Evolutionary conservation across 2,888 invertebrate genomes (phyloP), one percentile per base, ranked within the genome.

Genomic region (Pogonocherus hispidulus): DNA sequence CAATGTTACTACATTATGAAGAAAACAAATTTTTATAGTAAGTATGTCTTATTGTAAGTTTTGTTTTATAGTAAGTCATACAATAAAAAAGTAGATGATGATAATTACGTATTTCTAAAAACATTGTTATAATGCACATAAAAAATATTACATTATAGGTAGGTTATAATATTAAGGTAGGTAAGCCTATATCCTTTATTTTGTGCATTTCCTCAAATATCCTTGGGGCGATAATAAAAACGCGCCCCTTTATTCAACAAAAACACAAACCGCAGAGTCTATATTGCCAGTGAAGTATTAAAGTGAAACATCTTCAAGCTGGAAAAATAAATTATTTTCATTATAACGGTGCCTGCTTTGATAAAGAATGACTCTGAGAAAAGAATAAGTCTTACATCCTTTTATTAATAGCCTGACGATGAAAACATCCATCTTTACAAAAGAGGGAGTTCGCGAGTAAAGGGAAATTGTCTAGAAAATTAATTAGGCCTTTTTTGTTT

Each of bases 301-400:
- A 41, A 41, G 41, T 41, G 41, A 41, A 41, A 41, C 41, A 41
- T 16, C 41, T 14, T 16, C 41, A 41, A 41, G 41, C 9, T 14
- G 1, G 41, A 41, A 55, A 55, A 19, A 55, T 55, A 55, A 55
- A 55, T 55, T 37, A 37, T 37, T 37, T 19, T 37, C 35, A 55
- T 55, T 55, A 37, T 55, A n/a, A 6, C 55, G 16, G 3, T 18
- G 19, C 32, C 11, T 4, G 20, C 11, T 1, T 20, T 16, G 37
- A 11, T 55, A 35, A 37, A 41, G 23, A 37, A 55, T 8, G 20
- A 11, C 32, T 5, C 37, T 37, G 11, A 9, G 37, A 55, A 20
- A 55, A 55, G 37, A 55, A 55, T 55, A 55, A 55, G 55, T 37
- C 54, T 37, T 55, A 37, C 55, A 55, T 55, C 37, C 37, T 55